phyloP scores from a whole-genome alignment of 2,888 invertebrate species.

The Caenorhabditis sinica region DNA sequence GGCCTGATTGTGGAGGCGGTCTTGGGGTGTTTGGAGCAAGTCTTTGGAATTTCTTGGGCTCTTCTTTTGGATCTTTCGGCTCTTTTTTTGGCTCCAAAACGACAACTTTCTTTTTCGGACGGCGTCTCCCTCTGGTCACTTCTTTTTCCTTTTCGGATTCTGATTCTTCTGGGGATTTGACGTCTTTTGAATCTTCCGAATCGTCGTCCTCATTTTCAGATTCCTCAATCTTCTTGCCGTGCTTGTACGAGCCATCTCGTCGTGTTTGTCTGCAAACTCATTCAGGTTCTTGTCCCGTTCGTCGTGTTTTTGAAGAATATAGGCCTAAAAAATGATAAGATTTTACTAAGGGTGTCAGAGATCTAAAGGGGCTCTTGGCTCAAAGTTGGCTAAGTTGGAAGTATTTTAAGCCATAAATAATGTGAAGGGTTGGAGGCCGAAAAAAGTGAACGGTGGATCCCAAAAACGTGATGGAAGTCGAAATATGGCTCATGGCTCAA shows the following conservation, averaged over 20 bases:
- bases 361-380: neutral
- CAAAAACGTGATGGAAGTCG: no score
- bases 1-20: constrained; percentile 2
- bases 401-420: no score
- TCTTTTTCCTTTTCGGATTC: neutral
- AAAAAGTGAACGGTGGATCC: no score
- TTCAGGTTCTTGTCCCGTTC: constrained; percentile 75
- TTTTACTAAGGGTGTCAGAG: neutral
- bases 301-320: constrained; percentile 74
- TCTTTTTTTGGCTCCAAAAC: constrained; percentile 18
- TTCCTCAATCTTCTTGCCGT: neutral
- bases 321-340: constrained; percentile 75
- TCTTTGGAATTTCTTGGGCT: neutral
- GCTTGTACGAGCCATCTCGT: neutral
- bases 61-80: no score
- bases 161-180: neutral
- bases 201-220: neutral
- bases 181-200: no score
- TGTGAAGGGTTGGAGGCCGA: no score
- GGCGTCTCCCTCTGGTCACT: neutral
- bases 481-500: no score
- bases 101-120: constrained; percentile 4
- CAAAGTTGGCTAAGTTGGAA: neutral
- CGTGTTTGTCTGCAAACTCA: constrained; percentile 50
- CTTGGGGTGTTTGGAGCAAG: constrained; percentile 11